These are phyloP conservation scores for Aphidoletes aphidimyza DNA, from an alignment of 2,888 invertebrate species.

Conservation along the genomic window DNA sequence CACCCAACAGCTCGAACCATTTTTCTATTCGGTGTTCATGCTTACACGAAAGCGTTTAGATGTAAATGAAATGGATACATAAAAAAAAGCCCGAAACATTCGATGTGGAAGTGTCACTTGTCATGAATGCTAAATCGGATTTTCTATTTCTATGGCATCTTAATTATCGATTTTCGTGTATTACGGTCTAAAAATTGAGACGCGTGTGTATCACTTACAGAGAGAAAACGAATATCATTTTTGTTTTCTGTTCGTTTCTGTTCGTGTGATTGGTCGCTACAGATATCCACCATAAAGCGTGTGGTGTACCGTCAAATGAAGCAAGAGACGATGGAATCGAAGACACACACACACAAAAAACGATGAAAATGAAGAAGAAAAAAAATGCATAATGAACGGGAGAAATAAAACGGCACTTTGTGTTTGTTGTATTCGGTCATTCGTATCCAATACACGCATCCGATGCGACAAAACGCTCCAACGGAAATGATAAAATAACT, in stretches of 20 bases:
- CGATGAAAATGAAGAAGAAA: not conserved
- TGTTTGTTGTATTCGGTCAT: constrained; percentile 18
- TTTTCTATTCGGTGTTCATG: too few relatives aligned
- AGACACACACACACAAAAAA: not conserved
- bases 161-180: constrained; percentile 51
- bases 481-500: constrained; percentile 44
- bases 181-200: constrained; percentile 15
- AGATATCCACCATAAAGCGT: not conserved
- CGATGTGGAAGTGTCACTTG: constrained; percentile 34
- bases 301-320: not conserved
- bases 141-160: constrained; percentile 54
- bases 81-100: not conserved
- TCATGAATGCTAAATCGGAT: constrained; percentile 53
- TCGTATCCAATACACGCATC: constrained; percentile 49
- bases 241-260: not conserved
- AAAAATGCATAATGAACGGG: not conserved
- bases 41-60: constrained; percentile 9
- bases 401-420: constrained; percentile 40
- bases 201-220: constrained; percentile 43
- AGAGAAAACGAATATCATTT: not conserved
- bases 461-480: constrained; percentile 4
- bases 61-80: constrained; percentile 43
- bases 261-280: not conserved
- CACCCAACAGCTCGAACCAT: not conserved
- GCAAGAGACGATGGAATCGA: not conserved